Evolutionary conservation across 2,888 invertebrate species (phyloP).

Genomic region (Pardosa pseudoannulata): DNA sequence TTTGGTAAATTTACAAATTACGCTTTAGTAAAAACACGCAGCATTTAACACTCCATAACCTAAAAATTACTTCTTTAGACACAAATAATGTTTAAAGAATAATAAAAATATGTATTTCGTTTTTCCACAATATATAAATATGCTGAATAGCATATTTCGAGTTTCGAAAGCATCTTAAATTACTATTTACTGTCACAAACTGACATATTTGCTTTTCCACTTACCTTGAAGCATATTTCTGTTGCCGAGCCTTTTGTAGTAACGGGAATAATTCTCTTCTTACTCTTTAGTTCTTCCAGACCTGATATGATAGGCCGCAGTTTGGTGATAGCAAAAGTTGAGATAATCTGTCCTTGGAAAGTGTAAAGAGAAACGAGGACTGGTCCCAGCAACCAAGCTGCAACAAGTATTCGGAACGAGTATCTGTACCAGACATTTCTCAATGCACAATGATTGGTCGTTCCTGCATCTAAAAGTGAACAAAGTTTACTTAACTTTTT

Average conservation of each 20-base stretch:
- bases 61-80: too few species aligned
- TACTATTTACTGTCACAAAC: too few species aligned
- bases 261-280: conserved; percentile 28
- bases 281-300: conserved; percentile 13
- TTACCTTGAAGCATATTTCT: conserved; percentile 44
- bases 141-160: too few species aligned
- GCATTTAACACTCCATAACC: too few species aligned
- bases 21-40: too few species aligned
- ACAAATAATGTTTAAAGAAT: too few species aligned
- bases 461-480: conserved; percentile 11
- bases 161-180: too few species aligned
- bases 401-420: conserved; percentile 24
- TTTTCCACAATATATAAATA: too few species aligned
- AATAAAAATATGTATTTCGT: too few species aligned
- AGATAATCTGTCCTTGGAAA: conserved; percentile 34
- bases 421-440: conserved; percentile 26
- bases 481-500: too few species aligned
- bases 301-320: conserved; percentile 23
- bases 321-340: conserved; percentile 32
- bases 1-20: too few species aligned
- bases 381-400: conserved; percentile 43
- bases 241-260: conserved; percentile 30
- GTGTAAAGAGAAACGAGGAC: conserved; percentile 23
- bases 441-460: conserved; percentile 26
- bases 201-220: too few species aligned